phyloP scores from a whole-genome alignment of 53 echinoderm and acorn worm species.

The Mesocentrotus franciscanus region DNA sequence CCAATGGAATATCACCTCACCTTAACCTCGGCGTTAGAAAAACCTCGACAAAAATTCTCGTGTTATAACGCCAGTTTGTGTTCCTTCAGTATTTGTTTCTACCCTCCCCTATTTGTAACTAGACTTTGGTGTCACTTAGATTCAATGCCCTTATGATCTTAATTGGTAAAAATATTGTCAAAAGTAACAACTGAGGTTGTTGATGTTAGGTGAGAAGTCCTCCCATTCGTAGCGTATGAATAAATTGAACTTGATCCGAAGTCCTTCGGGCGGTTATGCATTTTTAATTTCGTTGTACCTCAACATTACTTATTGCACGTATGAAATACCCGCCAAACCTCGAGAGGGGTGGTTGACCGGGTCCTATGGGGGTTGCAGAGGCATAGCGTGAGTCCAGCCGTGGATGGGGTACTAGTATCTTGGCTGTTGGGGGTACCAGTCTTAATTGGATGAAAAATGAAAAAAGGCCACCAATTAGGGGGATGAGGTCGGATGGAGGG shows the following conservation, averaged over 20 bases:
- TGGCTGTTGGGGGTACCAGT: too few relatives aligned
- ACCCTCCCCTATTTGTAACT: not conserved
- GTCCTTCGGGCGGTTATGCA: not conserved
- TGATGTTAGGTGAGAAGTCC: conserved; percentile 15
- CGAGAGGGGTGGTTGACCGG: not conserved
- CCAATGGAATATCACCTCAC: too few relatives aligned
- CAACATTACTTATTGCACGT: not conserved
- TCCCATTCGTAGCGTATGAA: not conserved
- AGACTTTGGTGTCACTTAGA: not conserved
- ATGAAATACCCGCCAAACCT: not conserved
- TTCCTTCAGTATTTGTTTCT: not conserved
- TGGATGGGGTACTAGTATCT: too few relatives aligned
- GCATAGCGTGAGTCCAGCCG: too few relatives aligned
- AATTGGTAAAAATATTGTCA: not conserved
- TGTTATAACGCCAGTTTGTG: too few relatives aligned
- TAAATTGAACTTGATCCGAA: conserved; percentile 9
- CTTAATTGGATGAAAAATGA: too few relatives aligned
- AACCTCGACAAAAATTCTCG: too few relatives aligned
- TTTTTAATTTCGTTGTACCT: conserved; percentile 25
- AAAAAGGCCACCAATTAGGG: too few relatives aligned
- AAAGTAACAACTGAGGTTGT: not conserved
- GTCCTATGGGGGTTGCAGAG: too few relatives aligned
- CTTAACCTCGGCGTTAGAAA: too few relatives aligned
- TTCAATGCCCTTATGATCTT: not conserved
- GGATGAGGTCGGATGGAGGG: too few relatives aligned